phyloP scores from a whole-genome alignment of 2,113 vertebrate species.

The human region GRCh38 chr5:58362001-58362500 shows the following conservation, averaged over 20 bases:
- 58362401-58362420: neutral
- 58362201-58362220: neutral
- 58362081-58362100: neutral
- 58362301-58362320: neutral
- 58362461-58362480: neutral
- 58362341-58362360: neutral
- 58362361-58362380: neutral
- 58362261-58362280: neutral
- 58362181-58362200: constrained; percentile 9
- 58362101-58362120: neutral
- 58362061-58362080: neutral
- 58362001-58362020: neutral
- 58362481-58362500: neutral
- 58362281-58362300: neutral
- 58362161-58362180: neutral
- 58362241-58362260: neutral
- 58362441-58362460: neutral
- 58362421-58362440: neutral
- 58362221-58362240: neutral
- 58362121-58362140: neutral
- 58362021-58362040: constrained; percentile 24
- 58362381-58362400: neutral
- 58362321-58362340: neutral
- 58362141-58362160: neutral
- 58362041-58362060: neutral